Evolutionary conservation across 92 coral and sea anemone genomes (phyloP).

Genomic region (Zoanthus sociatus): DNA sequence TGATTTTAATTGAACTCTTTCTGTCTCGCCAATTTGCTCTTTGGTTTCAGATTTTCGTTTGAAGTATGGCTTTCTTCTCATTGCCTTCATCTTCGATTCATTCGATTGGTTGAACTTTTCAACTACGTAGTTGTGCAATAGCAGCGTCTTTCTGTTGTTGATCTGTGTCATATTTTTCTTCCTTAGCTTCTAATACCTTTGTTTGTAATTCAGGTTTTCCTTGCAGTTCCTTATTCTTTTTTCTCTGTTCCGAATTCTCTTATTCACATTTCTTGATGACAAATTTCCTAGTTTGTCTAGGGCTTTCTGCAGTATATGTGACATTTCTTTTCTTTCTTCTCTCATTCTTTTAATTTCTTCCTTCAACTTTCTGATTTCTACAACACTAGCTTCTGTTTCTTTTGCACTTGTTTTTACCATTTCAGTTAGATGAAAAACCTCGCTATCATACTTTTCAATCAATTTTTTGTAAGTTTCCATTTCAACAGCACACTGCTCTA

Average conservation of each 20-base stretch:
- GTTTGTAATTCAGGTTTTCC: conserved; percentile 14
- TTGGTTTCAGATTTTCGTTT: conserved; percentile 7
- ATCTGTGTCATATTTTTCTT: conserved; percentile 15
- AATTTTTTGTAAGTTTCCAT: conserved; percentile 13
- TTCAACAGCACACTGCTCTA: conserved; percentile 12
- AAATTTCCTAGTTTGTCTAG: conserved; percentile 29
- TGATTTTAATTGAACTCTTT: neutral
- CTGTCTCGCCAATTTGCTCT: neutral
- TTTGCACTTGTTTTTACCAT: conserved; percentile 16
- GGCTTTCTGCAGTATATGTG: conserved; percentile 18
- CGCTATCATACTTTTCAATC: conserved; percentile 30
- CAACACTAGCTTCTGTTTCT: conserved; percentile 20
- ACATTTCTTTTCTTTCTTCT: conserved; percentile 10
- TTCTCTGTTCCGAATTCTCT: conserved; percentile 9
- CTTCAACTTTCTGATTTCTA: conserved; percentile 20
- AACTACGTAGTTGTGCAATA: conserved; percentile 9
- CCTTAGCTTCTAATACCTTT: conserved; percentile 15
- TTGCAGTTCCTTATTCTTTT: conserved; percentile 18
- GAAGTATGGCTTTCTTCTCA: neutral
- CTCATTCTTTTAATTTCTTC: conserved; percentile 27
- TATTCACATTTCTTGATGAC: conserved; percentile 32
- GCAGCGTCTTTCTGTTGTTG: neutral
- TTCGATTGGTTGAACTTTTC: conserved; percentile 9
- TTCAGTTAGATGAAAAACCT: conserved; percentile 14
- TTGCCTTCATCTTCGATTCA: conserved; percentile 1